Evolutionary conservation across 2,113 vertebrate genomes (phyloP).

Genomic region (Campylomormyrus tamandua): DNA sequence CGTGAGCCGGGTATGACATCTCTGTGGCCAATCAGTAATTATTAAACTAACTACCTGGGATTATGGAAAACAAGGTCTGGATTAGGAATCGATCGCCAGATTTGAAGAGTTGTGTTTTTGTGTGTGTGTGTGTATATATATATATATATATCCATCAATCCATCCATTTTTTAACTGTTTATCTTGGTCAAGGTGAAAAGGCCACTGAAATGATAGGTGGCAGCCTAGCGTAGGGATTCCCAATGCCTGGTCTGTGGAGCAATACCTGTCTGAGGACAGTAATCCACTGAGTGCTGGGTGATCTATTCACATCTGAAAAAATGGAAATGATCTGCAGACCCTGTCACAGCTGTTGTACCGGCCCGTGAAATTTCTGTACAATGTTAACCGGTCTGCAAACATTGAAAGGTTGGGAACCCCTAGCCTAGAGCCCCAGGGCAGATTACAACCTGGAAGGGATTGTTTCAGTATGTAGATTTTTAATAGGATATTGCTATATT

Average conservation of each 20-base stretch:
- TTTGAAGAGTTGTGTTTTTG: no score
- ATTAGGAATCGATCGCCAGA: no score
- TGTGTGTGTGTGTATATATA: no score
- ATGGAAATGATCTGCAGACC: background rate
- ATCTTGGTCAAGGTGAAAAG: background rate
- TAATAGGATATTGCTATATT: background rate
- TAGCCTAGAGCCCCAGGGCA: no score
- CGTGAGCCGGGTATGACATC: no score
- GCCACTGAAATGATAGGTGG: background rate
- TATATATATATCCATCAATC: background rate
- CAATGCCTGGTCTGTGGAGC: background rate
- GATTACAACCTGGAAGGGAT: background rate
- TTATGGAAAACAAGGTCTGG: no score
- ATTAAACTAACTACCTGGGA: no score
- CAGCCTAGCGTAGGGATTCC: background rate
- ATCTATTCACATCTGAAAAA: background rate
- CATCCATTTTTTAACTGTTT: background rate
- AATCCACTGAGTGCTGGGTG: background rate
- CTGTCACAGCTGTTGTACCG: background rate
- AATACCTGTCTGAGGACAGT: background rate
- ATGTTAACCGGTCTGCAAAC: background rate
- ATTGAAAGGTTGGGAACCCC: background rate
- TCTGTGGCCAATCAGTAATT: no score
- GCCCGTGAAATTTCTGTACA: background rate
- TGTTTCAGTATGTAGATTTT: background rate